A percentile compares a stretch with the other conserved stretches of the same genome.
Evolutionary conservation across 2,797 vertebrate species (phyloP).

Genomic region (Sebastiscus albofasciatus): DNA sequence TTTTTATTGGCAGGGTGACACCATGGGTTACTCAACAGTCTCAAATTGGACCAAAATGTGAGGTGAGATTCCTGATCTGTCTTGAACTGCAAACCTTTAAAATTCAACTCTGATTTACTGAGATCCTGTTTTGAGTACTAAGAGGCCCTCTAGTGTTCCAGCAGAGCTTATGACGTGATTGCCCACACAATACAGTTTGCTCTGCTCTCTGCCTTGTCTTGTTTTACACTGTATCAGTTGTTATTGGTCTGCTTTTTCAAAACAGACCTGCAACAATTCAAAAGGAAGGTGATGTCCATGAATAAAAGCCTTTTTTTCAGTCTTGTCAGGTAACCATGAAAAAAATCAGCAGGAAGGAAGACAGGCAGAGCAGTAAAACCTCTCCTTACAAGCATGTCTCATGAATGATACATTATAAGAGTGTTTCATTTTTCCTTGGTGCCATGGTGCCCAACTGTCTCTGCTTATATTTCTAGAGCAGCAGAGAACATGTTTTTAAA

Average conservation of each 20-base stretch:
- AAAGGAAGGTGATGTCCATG: background rate
- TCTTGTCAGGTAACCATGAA: background rate
- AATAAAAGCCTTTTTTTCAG: background rate
- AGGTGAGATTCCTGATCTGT: background rate
- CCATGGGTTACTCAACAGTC: background rate
- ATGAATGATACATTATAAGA: conserved; percentile 44
- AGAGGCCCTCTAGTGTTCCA: conserved; percentile 4
- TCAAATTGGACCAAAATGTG: background rate
- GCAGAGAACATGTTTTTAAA: conserved; percentile 15
- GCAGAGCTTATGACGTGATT: background rate
- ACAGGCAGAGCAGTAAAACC: background rate
- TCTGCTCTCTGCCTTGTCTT: background rate
- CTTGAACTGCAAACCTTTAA: background rate
- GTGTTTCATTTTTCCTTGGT: background rate
- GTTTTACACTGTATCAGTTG: background rate
- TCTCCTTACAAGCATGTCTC: background rate
- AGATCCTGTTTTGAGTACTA: background rate
- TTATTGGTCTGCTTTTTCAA: background rate
- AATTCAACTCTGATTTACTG: background rate
- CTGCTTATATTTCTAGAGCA: conserved; percentile 24
- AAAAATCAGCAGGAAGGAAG: background rate
- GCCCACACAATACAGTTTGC: background rate
- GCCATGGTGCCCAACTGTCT: background rate
- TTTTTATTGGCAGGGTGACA: background rate
- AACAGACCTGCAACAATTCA: background rate